Evolutionary conservation across 2,113 vertebrate genomes (phyloP).

Genomic region (Eretmochelys imbricata): DNA sequence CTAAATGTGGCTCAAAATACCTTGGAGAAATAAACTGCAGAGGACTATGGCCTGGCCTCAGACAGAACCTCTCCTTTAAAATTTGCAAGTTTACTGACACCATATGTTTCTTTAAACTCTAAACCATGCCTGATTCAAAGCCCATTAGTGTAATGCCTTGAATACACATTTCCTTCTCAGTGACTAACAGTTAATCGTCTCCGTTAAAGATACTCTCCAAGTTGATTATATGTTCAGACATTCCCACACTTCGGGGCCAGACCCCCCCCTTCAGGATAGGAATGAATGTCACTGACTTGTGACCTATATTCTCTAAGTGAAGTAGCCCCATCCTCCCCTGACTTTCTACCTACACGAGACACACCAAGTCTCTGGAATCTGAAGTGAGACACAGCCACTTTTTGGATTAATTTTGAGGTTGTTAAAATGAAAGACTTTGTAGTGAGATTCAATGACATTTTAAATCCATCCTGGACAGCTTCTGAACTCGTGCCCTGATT

Average conservation of each 20-base stretch:
- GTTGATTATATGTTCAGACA: neutral
- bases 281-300: neutral
- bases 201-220: neutral
- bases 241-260: neutral
- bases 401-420: neutral
- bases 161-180: neutral
- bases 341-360: neutral
- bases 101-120: neutral
- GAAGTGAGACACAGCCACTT: neutral
- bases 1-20: neutral
- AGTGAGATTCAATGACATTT: neutral
- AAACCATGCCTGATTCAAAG: neutral
- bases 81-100: neutral
- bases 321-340: neutral
- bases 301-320: neutral
- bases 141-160: neutral
- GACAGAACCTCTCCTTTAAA: neutral
- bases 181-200: neutral
- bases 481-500: neutral
- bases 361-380: neutral
- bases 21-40: neutral
- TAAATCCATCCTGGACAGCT: neutral
- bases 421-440: neutral
- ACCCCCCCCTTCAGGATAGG: neutral
- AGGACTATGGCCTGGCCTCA: neutral